Evolutionary conservation across 2,797 vertebrate species (phyloP).

Genomic region (Cirrhinus molitorella): DNA sequence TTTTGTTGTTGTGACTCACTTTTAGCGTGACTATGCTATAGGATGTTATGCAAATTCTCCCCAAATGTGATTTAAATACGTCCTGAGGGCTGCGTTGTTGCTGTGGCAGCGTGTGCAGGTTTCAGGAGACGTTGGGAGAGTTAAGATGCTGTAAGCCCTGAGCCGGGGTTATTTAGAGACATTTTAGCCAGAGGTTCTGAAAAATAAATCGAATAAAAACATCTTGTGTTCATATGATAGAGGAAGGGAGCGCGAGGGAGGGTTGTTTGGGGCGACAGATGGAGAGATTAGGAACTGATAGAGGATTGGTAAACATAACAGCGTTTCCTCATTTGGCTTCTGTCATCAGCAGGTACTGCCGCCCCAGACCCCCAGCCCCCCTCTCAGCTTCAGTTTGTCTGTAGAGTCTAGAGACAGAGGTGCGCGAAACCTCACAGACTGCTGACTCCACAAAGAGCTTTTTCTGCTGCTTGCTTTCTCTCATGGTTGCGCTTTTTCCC

Average conservation of each 20-base stretch:
- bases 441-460: constrained; percentile 69
- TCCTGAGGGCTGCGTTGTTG: constrained; percentile 48
- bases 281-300: constrained; percentile 76
- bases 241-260: constrained; percentile 35
- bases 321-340: constrained; percentile 75
- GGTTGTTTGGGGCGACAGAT: constrained; percentile 75
- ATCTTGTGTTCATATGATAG: constrained; percentile 58
- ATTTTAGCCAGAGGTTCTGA: constrained; percentile 69
- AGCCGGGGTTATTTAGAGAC: constrained; percentile 62
- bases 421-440: constrained; percentile 65
- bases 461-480: constrained; percentile 55
- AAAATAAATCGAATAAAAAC: background rate
- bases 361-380: constrained; percentile 18
- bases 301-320: constrained; percentile 66
- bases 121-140: constrained; percentile 4
- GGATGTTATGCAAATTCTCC: constrained; percentile 57
- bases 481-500: constrained; percentile 19
- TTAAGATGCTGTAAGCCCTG: background rate
- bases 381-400: background rate
- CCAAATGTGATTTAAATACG: constrained; percentile 20
- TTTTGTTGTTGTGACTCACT: background rate
- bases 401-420: constrained; percentile 17
- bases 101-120: constrained; percentile 35
- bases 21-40: constrained; percentile 53
- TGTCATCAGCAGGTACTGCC: constrained; percentile 70